Conservation (phyloP, 2,888 invertebrate genomes). For the Volucella bombylans region DNA sequence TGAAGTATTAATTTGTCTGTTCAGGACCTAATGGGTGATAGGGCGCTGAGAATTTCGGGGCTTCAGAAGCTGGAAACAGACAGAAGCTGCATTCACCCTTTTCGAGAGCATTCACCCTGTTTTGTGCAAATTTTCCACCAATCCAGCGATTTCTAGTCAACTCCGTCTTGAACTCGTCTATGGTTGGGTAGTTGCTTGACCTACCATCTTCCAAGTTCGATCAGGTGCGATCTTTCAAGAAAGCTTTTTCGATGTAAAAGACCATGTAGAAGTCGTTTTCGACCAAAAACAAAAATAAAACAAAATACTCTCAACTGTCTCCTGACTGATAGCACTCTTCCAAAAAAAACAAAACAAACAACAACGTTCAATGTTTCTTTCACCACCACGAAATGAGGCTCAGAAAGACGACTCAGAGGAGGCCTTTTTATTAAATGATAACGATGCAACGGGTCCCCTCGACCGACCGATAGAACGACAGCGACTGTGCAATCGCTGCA, state of each 20-base stretch:
- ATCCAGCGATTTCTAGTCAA: too few relatives aligned
- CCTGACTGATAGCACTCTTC: conserved; percentile 30
- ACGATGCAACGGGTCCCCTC: conserved; percentile 45
- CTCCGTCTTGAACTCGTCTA: too few relatives aligned
- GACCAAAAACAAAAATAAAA: not conserved
- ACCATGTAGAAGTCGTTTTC: conserved; percentile 42
- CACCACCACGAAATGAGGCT: not conserved
- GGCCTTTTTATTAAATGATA: conserved; percentile 71
- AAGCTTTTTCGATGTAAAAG: conserved; percentile 13
- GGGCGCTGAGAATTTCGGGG: not conserved
- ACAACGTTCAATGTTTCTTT: not conserved
- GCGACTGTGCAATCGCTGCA: conserved; percentile 51
- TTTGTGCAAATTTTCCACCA: too few relatives aligned
- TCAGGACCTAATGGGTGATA: not conserved
- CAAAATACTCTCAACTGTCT: conserved; percentile 21
- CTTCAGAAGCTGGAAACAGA: not conserved
- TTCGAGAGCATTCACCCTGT: too few relatives aligned
- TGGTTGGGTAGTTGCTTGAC: too few relatives aligned
- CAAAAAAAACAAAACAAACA: not conserved
- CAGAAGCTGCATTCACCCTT: too few relatives aligned
- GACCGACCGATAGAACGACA: conserved; percentile 40
- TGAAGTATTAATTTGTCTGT: not conserved
- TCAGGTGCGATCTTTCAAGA: too few relatives aligned
- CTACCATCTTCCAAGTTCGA: too few relatives aligned
- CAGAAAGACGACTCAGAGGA: conserved; percentile 23